These are phyloP conservation scores for Epistrophella euchroma DNA, from an alignment of 2,888 invertebrate species.

Conservation along the genomic window DNA sequence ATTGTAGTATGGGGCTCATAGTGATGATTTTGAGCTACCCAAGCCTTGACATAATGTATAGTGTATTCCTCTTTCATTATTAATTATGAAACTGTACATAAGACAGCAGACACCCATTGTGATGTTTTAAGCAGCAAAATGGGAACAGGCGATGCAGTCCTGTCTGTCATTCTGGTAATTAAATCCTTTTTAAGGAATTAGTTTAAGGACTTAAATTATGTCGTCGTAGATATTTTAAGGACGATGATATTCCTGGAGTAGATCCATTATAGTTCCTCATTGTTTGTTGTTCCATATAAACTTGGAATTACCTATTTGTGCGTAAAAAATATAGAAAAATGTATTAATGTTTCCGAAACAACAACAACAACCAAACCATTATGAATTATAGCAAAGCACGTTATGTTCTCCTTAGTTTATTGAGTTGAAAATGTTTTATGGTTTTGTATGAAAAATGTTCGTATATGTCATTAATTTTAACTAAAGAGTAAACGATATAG, in stretches of 20 bases:
- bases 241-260: neutral
- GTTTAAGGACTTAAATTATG: conserved; percentile 34
- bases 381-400: conserved; percentile 20
- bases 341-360: neutral
- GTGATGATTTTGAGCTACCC: conserved; percentile 8
- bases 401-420: conserved; percentile 13
- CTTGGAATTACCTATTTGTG: neutral
- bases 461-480: conserved; percentile 52
- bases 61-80: conserved; percentile 34
- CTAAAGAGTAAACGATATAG: conserved; percentile 21
- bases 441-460: conserved; percentile 32
- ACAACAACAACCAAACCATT: neutral
- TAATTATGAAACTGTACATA: conserved; percentile 69
- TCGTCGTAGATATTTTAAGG: neutral
- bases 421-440: conserved; percentile 43
- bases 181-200: conserved; percentile 57
- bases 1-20: neutral
- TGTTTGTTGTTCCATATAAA: neutral
- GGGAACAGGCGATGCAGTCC: conserved; percentile 27
- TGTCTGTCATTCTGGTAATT: conserved; percentile 52
- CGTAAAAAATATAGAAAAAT: neutral
- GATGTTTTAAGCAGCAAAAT: conserved; percentile 22
- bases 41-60: conserved; percentile 24
- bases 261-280: conserved; percentile 22
- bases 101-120: conserved; percentile 62